A percentile compares a stretch with the other conserved stretches of the same genome.
Evolutionary conservation across 2,888 invertebrate genomes (phyloP).

Genomic region (Mesopsocus fuscifrons): DNA sequence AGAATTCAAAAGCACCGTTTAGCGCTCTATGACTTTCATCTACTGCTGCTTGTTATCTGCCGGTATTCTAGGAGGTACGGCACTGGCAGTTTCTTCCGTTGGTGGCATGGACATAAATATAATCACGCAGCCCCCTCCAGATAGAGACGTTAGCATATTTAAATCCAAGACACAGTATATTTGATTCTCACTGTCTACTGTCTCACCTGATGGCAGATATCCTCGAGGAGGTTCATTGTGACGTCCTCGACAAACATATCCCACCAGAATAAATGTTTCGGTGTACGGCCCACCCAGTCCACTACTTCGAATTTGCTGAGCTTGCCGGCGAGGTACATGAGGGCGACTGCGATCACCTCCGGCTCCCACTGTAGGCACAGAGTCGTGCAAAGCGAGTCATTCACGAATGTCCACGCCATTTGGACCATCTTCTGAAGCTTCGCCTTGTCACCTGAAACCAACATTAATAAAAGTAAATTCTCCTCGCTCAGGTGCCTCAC

Average conservation of each 20-base stretch:
- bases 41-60: too few species aligned
- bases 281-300: slow-evolving; percentile 70
- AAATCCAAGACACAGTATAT: too few species aligned
- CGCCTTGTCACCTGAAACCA: slow-evolving; percentile 58
- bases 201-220: slow-evolving; percentile 22
- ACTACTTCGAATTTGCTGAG: slow-evolving; percentile 86
- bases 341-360: slow-evolving; percentile 90
- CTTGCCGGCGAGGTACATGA: slow-evolving; percentile 93
- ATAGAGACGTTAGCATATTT: too few species aligned
- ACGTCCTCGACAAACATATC: slow-evolving; percentile 94
- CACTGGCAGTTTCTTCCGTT: too few species aligned
- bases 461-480: too few species aligned
- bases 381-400: slow-evolving; percentile 93
- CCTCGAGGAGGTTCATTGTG: slow-evolving; percentile 80
- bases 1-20: too few species aligned
- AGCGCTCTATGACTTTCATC: too few species aligned
- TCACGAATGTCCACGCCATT: slow-evolving; percentile 99
- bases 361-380: slow-evolving; percentile 97
- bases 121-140: too few species aligned
- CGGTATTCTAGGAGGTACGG: too few species aligned
- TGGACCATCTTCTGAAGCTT: slow-evolving; percentile 94
- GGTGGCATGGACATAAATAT: too few species aligned
- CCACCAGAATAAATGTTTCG: slow-evolving; percentile 85
- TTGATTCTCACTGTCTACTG: too few species aligned
- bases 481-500: too few species aligned